Conservation (phyloP, 2,888 invertebrate genomes). For the Philopedon plagiatum region DNA sequence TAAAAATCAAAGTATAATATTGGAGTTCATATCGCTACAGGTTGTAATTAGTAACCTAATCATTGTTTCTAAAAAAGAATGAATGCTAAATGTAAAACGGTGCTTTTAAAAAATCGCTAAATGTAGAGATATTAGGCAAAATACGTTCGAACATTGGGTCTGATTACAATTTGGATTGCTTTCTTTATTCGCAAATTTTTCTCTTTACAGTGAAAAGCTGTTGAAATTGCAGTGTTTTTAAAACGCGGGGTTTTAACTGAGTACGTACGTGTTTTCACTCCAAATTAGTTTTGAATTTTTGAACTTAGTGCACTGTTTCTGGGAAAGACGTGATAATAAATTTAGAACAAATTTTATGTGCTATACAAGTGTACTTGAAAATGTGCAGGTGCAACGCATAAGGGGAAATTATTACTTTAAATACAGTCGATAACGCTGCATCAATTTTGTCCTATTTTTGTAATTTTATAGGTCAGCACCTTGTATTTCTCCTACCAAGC, state of each 20-base stretch:
- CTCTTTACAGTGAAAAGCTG: conserved; percentile 29
- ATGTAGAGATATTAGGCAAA: background rate
- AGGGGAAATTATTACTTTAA: conserved; percentile 54
- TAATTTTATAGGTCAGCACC: conserved; percentile 25
- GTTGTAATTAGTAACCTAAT: no score
- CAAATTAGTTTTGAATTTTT: conserved; percentile 21
- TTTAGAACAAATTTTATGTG: conserved; percentile 46
- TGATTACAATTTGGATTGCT: conserved; percentile 27
- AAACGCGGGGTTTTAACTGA: conserved; percentile 30
- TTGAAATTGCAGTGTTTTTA: conserved; percentile 35
- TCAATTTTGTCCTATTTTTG: conserved; percentile 48
- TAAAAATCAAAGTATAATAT: no score
- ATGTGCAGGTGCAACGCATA: conserved; percentile 53
- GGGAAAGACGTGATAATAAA: conserved; percentile 40
- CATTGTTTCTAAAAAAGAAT: no score
- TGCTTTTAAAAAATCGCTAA: no score
- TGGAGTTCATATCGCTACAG: no score
- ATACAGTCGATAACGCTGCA: conserved; percentile 55
- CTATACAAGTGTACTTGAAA: conserved; percentile 47
- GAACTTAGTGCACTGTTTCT: conserved; percentile 21
- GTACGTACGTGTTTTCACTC: conserved; percentile 27
- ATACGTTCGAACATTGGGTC: conserved; percentile 12
- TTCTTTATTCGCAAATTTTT: conserved; percentile 29
- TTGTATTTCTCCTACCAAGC: conserved; percentile 2
- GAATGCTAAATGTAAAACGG: no score